Evolutionary conservation across 2,113 vertebrate genomes (phyloP), one percentile per base, ranked within the genome.

Genomic region (Thinocorus orbignyianus): DNA sequence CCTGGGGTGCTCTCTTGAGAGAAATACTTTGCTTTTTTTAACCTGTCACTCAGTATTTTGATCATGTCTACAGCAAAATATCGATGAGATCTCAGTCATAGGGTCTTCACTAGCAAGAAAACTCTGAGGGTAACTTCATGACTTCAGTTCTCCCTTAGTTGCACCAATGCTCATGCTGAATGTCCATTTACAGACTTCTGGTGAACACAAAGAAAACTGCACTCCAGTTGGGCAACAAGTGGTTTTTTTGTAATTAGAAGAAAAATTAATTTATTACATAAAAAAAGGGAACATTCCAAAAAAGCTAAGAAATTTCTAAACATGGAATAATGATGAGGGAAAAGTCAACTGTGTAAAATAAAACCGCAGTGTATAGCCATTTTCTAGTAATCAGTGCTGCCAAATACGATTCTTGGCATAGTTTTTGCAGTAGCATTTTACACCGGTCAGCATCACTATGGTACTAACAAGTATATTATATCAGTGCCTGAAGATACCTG

Each of bases 101-200:
- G 9, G 17, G 3, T 49, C n/a, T 88, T 78, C 49, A 24, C 14
- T 44, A 61, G 37, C 2, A 57, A 54, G 18, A 73, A 70, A 86
- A 6, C 3, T 73, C 70, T 41, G 26, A 73, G 17, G 8, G 26
- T 44, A 52, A 16, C 8, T 76, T 81, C 52, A 11, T 48, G 9
- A 61, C 52, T 65, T 89, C 39, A 74, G 24, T 88, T 61, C 11
- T 88, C 39, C 54, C 10, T 69, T 42, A 4, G 20, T 48, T 39
- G 15, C 26, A 51, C 7, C 28, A n/a, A 4, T 10, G 39, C 28
- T 88, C 6, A 4, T 0, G 0, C 8, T 69, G 33, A 77, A 72
- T 72, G 31, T 2, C 20, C 11, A 22, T 60, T 72, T 80, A 37
- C 48, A 84, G 20, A 25, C 13, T 81, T 62, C 9, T 46, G 22